These are phyloP conservation scores for Clanis bilineata DNA, from an alignment of 2,888 invertebrate genomes.

Conservation along the genomic window DNA sequence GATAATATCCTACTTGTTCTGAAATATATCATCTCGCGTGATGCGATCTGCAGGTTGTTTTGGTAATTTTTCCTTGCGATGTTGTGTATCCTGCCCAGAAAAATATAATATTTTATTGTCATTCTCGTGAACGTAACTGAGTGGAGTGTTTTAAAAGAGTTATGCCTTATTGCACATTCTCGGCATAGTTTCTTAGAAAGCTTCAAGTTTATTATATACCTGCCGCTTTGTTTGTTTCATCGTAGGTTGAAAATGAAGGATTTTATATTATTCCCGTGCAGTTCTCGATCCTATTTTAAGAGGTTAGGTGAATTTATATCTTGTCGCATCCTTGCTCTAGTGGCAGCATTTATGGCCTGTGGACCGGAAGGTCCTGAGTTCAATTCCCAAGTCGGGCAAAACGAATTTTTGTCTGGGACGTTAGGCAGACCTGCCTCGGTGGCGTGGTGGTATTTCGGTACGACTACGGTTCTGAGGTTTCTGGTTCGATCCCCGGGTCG, in stretches of 20 bases:
- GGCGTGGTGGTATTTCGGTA: too few relatives aligned
- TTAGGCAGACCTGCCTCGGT: too few relatives aligned
- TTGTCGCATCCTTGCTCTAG: too few relatives aligned
- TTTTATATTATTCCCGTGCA: neutral
- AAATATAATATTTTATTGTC: slow-evolving; percentile 9
- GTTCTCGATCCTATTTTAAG: too few relatives aligned
- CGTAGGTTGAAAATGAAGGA: neutral
- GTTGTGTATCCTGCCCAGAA: neutral
- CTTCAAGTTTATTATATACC: neutral
- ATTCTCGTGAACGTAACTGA: neutral
- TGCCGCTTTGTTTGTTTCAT: neutral
- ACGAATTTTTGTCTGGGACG: too few relatives aligned
- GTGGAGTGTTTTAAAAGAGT: slow-evolving; percentile 4
- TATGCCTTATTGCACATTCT: slow-evolving; percentile 10
- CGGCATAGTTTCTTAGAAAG: neutral
- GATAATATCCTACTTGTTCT: neutral
- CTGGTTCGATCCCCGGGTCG: too few relatives aligned
- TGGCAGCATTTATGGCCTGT: too few relatives aligned
- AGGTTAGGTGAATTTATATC: too few relatives aligned
- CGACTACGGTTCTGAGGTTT: too few relatives aligned
- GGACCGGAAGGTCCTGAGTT: too few relatives aligned
- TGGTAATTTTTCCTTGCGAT: neutral
- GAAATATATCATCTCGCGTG: neutral
- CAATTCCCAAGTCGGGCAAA: too few relatives aligned
- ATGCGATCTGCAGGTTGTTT: neutral